Evolutionary conservation across 2,888 invertebrate species (phyloP), one percentile per base, ranked within the genome.

Genomic region (Dolichopus griseipennis): DNA sequence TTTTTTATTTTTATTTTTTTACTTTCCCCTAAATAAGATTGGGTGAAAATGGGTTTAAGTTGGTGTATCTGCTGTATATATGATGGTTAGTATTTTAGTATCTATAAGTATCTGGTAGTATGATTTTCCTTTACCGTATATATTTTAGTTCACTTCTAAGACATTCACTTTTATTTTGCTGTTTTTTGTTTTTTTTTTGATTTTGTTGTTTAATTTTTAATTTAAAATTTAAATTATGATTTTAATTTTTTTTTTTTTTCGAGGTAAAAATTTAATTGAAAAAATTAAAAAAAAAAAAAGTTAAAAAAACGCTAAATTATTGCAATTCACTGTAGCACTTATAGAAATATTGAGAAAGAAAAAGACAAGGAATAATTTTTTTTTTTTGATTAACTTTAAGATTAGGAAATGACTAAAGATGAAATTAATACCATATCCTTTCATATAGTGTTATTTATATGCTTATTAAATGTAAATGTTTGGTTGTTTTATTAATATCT

Each of bases 151-250:
- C 27, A 4, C 5, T 27, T 27, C 27, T 27, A 27, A 27, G 27
- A 27, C 18, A 52, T 52, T 52, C 9, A 52, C 52, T 18, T 52
- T 18, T n/a, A 18, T 52, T 52, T 2, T 37, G 37, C 8, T 37
- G 4, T 37, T 37, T 37, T 37, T 37, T 52, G 9, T 41, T 15
- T 41, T 12, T 12, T 41, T 41, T 41, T 41, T 12, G n/a, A 6
- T 41, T 7, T 41, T 12, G 15, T 15, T 12, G 9, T 41, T n/a
- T n/a, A n/a, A n/a, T n/a, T n/a, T 43, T 43, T 52, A 52, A 52
- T 52, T 52, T 52, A 52, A 52, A 52, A 52, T 52, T 52, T 52
- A 52, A 52, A 52, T 52, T 52, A 18, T 52, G n/a, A 52, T 18
- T 27, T 27, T 27, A 27, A 27, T 27, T 27, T 27, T 27, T 27